These are phyloP conservation scores for Mormoops blainvillei DNA, from an alignment of 2,113 vertebrate species.

Conservation along the genomic window DNA sequence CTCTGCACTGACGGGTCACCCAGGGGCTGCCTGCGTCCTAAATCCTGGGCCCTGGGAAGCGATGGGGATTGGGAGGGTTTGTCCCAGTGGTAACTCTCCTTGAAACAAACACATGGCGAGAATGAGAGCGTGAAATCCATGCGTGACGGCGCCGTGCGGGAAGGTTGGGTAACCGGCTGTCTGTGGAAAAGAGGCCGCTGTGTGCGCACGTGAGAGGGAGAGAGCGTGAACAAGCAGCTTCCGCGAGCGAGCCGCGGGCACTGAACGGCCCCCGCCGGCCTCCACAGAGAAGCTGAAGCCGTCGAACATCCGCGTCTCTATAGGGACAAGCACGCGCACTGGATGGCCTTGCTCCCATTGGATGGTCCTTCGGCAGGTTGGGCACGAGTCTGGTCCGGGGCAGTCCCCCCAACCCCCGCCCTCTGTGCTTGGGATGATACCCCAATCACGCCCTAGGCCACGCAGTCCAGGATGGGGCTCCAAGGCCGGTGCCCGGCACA, in stretches of 20 bases:
- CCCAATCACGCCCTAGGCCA: neutral
- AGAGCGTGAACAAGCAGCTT: neutral
- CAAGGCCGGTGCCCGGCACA: neutral
- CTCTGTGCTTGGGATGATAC: neutral
- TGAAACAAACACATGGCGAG: neutral
- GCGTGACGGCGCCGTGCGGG: accelerated
- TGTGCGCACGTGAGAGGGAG: neutral
- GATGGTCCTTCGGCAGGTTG: neutral
- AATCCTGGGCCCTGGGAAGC: no score
- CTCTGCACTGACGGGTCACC: neutral
- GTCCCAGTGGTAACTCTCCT: neutral
- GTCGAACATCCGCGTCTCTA: neutral
- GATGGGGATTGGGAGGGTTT: neutral
- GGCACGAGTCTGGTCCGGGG: neutral
- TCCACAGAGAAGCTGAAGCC: neutral
- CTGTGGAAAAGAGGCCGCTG: neutral
- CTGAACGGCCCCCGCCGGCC: accelerated
- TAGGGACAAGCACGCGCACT: neutral
- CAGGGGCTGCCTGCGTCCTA: neutral
- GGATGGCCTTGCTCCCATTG: neutral
- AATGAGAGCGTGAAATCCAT: neutral
- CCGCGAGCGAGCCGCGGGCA: neutral
- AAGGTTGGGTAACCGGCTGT: neutral
- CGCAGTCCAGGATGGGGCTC: neutral
- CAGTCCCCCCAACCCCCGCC: neutral